phyloP scores from a whole-genome alignment of 37 sponge, comb jelly and placozoan species.

The Ephydatia muelleri region DNA sequence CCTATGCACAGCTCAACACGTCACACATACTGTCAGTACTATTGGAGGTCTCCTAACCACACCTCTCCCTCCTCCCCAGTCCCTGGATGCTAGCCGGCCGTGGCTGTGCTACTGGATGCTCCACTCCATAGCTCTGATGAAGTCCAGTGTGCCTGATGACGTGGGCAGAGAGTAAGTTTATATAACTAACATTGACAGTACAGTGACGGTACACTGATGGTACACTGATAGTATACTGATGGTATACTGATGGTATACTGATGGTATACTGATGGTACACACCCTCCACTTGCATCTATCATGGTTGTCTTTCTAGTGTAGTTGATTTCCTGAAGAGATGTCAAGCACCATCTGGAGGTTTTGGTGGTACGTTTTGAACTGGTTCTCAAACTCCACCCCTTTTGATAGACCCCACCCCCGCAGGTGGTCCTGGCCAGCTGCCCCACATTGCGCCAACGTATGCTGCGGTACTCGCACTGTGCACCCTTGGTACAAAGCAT shows the following conservation, averaged over 20 bases:
- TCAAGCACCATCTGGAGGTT: conserved; percentile 86
- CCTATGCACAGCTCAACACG: not conserved
- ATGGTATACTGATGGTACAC: too few species aligned
- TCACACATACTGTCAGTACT: too few species aligned
- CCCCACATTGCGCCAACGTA: conserved; percentile 97
- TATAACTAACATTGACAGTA: not conserved
- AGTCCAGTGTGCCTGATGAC: conserved; percentile 1
- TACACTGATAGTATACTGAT: too few species aligned
- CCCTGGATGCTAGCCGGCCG: conserved; percentile 95
- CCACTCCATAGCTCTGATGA: conserved; percentile 84
- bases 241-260: too few species aligned
- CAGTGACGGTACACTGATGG: not conserved
- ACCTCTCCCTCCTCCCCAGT: conserved; percentile 53
- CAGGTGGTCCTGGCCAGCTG: conserved; percentile 94
- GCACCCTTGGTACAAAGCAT: conserved; percentile 85
- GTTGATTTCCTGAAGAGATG: conserved; percentile 79
- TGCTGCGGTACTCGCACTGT: conserved; percentile 90
- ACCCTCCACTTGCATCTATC: too few species aligned
- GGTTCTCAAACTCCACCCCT: not conserved
- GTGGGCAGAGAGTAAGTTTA: conserved; percentile 7
- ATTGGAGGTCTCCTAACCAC: too few species aligned
- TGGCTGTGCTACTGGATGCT: conserved; percentile 98
- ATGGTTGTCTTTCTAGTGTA: conserved; percentile 27
- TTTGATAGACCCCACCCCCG: conserved; percentile 7
- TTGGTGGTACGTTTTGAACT: conserved; percentile 55